Conservation (phyloP, 2,797 vertebrate genomes). For the Ceryle rudis region DNA sequence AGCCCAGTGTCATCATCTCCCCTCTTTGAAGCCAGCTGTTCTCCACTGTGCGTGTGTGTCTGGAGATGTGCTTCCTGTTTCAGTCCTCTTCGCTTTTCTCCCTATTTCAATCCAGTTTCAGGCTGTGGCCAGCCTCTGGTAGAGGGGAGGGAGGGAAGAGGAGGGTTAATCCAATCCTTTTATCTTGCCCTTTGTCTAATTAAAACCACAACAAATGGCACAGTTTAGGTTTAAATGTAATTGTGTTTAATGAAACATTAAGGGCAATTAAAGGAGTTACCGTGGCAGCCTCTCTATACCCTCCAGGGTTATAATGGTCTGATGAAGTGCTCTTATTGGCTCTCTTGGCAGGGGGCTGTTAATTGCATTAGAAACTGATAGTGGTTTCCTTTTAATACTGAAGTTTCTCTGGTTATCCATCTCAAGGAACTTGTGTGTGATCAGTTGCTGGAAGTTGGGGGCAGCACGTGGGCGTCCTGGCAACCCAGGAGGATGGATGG, state of each 20-base stretch:
- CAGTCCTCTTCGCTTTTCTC: background rate
- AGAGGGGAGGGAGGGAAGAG: background rate
- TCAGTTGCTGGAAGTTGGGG: background rate
- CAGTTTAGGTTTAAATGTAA: slow-evolving; percentile 79
- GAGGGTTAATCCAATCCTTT: slow-evolving; percentile 71
- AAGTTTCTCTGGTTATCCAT: slow-evolving; percentile 36
- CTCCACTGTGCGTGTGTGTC: fast-evolving
- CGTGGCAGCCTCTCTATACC: slow-evolving; percentile 67
- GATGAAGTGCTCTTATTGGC: slow-evolving; percentile 72
- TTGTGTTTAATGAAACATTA: slow-evolving; percentile 81
- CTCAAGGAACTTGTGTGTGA: background rate
- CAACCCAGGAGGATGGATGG: background rate
- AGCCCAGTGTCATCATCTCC: background rate
- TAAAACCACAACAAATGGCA: slow-evolving; percentile 78
- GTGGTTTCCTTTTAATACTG: slow-evolving; percentile 56
- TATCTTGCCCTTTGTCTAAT: slow-evolving; percentile 75
- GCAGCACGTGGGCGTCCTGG: background rate
- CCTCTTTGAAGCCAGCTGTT: background rate
- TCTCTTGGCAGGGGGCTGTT: slow-evolving; percentile 72
- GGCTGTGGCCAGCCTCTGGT: background rate
- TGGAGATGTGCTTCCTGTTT: background rate
- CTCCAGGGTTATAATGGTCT: slow-evolving; percentile 72
- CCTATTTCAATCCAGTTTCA: background rate
- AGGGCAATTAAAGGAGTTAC: slow-evolving; percentile 76
- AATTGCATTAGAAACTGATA: slow-evolving; percentile 74